These are phyloP conservation scores for Seladonia tumulorum DNA, from an alignment of 2,888 invertebrate genomes.

Conservation along the genomic window DNA sequence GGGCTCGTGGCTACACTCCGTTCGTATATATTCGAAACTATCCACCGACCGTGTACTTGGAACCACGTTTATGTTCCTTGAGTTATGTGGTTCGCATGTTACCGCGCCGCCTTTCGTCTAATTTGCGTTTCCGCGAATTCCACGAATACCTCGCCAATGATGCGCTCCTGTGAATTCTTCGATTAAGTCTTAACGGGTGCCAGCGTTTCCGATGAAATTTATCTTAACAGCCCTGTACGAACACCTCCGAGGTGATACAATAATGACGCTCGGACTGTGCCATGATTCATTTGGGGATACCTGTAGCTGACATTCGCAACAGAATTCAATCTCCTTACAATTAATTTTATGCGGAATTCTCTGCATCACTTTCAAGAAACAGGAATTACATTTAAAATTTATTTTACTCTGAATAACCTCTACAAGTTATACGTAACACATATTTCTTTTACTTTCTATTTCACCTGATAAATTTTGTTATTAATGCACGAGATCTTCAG, in stretches of 20 bases:
- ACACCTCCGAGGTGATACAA: background rate
- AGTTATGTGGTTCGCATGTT: conserved; percentile 69
- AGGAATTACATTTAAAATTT: background rate
- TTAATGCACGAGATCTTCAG: background rate
- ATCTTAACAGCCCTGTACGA: background rate
- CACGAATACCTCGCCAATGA: conserved; percentile 31
- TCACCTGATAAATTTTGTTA: background rate
- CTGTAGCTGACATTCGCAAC: background rate
- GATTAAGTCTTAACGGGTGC: conserved; percentile 27
- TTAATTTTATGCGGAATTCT: too few species aligned
- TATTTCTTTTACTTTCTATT: background rate
- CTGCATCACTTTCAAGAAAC: background rate
- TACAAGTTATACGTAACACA: background rate
- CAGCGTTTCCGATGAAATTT: background rate
- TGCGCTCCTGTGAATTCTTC: conserved; percentile 13
- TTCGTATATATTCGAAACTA: conserved; percentile 64
- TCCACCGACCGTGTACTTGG: conserved; percentile 47
- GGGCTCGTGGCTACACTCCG: conserved; percentile 65
- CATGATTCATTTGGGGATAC: background rate
- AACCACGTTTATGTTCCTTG: conserved; percentile 61
- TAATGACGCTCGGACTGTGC: background rate
- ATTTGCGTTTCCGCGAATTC: conserved; percentile 64
- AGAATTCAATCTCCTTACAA: background rate
- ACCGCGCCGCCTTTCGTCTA: conserved; percentile 56
- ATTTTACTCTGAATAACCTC: background rate